These are phyloP conservation scores for Mallotus villosus DNA, from an alignment of 2,797 vertebrate species.

Conservation along the genomic window DNA sequence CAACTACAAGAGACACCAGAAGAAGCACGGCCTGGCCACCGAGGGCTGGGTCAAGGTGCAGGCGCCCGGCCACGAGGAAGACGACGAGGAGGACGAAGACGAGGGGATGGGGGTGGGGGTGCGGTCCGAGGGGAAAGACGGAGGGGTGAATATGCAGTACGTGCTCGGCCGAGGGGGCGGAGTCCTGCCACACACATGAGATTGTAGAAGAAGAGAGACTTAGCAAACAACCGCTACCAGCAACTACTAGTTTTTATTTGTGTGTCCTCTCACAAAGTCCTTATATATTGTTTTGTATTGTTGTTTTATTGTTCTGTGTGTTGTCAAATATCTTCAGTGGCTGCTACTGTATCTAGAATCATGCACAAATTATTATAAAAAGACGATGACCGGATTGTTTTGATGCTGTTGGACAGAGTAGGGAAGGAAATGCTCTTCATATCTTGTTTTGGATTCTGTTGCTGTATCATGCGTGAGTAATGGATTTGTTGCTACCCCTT, in stretches of 20 bases:
- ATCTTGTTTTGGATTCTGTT: constrained; percentile 28
- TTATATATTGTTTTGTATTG: constrained; percentile 54
- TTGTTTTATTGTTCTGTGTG: constrained; percentile 45
- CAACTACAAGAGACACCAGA: constrained; percentile 99
- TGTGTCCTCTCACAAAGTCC: constrained; percentile 50
- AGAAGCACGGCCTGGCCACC: constrained; percentile 88
- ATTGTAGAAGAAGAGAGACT: constrained; percentile 56
- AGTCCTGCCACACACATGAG: constrained; percentile 66
- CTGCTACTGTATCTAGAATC: constrained; percentile 71
- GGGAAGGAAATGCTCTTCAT: constrained; percentile 17
- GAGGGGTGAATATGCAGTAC: constrained; percentile 62
- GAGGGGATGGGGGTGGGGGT: constrained; percentile 28
- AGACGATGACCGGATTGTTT: constrained; percentile 34
- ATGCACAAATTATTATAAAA: constrained; percentile 53
- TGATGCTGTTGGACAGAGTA: constrained; percentile 43
- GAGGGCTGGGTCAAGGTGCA: constrained; percentile 83
- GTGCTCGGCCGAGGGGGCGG: constrained; percentile 57
- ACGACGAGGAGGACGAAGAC: constrained; percentile 49
- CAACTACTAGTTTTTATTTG: constrained; percentile 51
- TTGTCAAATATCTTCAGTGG: constrained; percentile 62
- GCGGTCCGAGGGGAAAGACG: not conserved
- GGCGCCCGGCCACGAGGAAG: constrained; percentile 53
- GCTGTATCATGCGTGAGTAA: constrained; percentile 29
- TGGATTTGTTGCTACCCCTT: constrained; percentile 16
- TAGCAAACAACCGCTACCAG: constrained; percentile 70